Evolutionary conservation across 2,888 invertebrate genomes (phyloP).

Genomic region (Folsomia candida): DNA sequence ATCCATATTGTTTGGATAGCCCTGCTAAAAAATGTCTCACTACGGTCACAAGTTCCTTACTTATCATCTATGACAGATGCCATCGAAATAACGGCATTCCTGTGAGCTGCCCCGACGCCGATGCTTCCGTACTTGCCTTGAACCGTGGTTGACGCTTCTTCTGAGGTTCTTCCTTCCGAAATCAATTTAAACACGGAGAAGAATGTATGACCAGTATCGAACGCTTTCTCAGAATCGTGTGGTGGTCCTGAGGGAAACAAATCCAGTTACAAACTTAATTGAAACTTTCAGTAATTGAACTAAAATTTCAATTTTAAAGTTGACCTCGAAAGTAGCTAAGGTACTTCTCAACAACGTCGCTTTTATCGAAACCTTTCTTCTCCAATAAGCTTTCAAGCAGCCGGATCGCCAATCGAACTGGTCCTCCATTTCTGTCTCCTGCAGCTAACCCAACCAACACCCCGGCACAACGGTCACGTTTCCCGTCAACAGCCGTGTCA

Average conservation of each 20-base stretch:
- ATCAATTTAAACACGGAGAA: neutral
- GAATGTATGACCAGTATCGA: conserved; percentile 5
- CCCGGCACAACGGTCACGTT: neutral
- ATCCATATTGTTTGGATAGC: no score
- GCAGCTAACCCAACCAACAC: neutral
- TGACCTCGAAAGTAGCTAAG: conserved; percentile 9
- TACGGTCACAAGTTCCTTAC: no score
- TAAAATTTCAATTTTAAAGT: no score
- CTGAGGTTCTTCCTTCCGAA: neutral
- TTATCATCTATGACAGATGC: neutral
- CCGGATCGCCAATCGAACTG: neutral
- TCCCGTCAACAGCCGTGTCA: no score
- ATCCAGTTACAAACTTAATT: no score
- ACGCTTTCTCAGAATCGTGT: conserved; percentile 7
- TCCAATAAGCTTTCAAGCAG: neutral
- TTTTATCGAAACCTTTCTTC: neutral
- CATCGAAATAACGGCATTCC: neutral
- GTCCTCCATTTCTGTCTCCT: conserved; percentile 5
- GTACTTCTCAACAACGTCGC: neutral
- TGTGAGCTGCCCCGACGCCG: conserved; percentile 6
- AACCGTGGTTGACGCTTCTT: neutral
- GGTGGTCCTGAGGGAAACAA: conserved; percentile 1
- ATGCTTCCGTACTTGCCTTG: conserved; percentile 7
- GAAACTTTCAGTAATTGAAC: neutral
- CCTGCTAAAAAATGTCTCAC: no score